phyloP scores from a whole-genome alignment of 2,888 invertebrate species.

The Cantharis rufa region DNA sequence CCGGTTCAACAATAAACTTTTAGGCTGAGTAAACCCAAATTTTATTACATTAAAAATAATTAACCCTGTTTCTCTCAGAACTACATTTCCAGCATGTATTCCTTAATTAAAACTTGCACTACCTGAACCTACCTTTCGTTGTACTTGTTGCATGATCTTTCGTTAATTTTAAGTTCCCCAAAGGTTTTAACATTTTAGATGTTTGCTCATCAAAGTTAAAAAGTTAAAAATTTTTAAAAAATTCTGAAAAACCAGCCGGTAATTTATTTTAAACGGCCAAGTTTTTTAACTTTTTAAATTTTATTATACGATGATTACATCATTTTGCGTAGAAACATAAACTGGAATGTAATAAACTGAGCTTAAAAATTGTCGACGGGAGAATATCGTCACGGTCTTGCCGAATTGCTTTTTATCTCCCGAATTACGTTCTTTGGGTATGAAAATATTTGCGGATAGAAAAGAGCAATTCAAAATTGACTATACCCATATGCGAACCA shows the following conservation, averaged over 20 bases:
- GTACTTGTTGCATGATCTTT: neutral
- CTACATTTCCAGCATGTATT: neutral
- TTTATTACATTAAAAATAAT: neutral
- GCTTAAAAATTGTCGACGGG: constrained; percentile 8
- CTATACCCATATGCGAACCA: neutral
- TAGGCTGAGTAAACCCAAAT: neutral
- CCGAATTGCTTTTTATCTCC: constrained; percentile 10
- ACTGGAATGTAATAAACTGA: constrained; percentile 1
- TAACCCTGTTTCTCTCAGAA: neutral
- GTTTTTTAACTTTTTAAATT: neutral
- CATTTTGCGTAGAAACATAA: constrained; percentile 4
- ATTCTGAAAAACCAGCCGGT: neutral
- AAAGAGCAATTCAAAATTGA: neutral
- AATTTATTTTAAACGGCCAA: neutral
- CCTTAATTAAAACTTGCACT: neutral
- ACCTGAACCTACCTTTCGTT: neutral
- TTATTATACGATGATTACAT: neutral
- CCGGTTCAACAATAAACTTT: neutral
- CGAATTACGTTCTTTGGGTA: constrained; percentile 1
- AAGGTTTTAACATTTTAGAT: neutral
- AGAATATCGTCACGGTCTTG: constrained; percentile 2
- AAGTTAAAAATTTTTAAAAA: neutral
- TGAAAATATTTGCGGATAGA: constrained; percentile 6
- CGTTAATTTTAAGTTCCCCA: neutral
- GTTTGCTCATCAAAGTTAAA: neutral